These are phyloP conservation scores for Myotis vivesi DNA, from an alignment of 2,797 vertebrate genomes.

Conservation along the genomic window DNA sequence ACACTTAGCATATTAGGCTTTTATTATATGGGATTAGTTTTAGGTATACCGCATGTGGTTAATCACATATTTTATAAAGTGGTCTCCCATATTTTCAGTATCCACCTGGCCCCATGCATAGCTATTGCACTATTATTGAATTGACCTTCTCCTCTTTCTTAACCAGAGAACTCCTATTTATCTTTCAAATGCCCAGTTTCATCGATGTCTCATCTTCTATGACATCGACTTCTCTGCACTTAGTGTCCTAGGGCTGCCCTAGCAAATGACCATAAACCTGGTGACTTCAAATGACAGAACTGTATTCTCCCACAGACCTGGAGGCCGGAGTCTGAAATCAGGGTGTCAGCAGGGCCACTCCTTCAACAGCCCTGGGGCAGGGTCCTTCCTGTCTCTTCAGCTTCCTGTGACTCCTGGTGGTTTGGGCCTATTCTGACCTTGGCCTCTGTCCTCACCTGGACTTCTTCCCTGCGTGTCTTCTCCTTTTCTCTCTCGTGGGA, in stretches of 20 bases:
- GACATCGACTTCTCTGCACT: background rate
- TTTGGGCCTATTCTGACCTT: background rate
- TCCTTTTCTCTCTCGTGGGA: background rate
- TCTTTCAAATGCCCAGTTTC: too few relatives aligned
- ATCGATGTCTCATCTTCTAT: too few relatives aligned
- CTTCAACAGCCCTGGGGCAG: background rate
- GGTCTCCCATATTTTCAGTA: background rate
- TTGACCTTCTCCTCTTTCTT: background rate
- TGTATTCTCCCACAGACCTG: background rate
- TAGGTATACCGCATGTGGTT: background rate
- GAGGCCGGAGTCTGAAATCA: background rate
- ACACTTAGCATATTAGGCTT: too few relatives aligned
- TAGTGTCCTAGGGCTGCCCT: background rate
- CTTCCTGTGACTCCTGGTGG: fast-evolving
- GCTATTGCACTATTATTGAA: background rate
- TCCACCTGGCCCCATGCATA: background rate
- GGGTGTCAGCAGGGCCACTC: background rate
- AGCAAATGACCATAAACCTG: background rate
- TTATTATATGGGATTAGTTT: background rate
- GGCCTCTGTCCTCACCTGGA: fast-evolving
- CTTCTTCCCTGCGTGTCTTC: background rate
- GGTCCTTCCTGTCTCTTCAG: fast-evolving
- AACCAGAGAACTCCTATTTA: background rate
- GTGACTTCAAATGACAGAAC: background rate
- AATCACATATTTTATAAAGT: background rate